phyloP scores from a whole-genome alignment of 2,888 invertebrate genomes.

The Drosophila putrida region DNA sequence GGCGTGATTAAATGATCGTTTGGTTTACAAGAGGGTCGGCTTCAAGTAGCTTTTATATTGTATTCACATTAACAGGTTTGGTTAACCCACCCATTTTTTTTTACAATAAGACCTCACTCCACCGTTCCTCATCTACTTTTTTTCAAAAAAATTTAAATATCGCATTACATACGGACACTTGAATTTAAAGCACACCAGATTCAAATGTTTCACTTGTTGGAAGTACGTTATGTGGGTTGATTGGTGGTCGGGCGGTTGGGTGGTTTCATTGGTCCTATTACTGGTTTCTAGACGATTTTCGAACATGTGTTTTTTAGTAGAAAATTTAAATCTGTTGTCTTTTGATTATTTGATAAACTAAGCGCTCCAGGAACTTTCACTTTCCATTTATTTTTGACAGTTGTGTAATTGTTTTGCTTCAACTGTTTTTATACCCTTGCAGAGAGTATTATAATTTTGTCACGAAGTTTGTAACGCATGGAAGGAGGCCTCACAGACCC shows the following conservation, averaged over 20 bases:
- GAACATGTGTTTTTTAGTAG: slow-evolving; percentile 74
- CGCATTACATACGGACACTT: slow-evolving; percentile 78
- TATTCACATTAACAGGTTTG: slow-evolving; percentile 76
- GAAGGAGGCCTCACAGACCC: no score
- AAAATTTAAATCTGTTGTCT: slow-evolving; percentile 76
- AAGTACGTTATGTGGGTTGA: slow-evolving; percentile 24
- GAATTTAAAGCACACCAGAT: slow-evolving; percentile 67
- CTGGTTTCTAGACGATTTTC: slow-evolving; percentile 66
- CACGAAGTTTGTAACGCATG: no score
- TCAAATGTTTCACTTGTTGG: slow-evolving; percentile 75
- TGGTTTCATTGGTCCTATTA: slow-evolving; percentile 20
- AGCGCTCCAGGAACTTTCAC: slow-evolving; percentile 25
- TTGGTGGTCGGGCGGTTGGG: slow-evolving; percentile 16
- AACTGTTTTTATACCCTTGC: slow-evolving; percentile 34
- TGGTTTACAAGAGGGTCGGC: slow-evolving; percentile 36
- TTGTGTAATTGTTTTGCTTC: slow-evolving; percentile 66
- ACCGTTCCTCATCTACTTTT: slow-evolving; percentile 14
- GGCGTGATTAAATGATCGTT: slow-evolving; percentile 72
- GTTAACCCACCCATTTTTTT: slow-evolving; percentile 51
- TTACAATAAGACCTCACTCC: slow-evolving; percentile 21
- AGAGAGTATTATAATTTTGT: no score
- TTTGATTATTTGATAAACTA: slow-evolving; percentile 71
- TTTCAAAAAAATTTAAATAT: slow-evolving; percentile 71
- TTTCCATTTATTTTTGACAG: slow-evolving; percentile 52
- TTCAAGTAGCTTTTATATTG: slow-evolving; percentile 76